Conservation (phyloP, 2,113 vertebrate species). For the Ochotona princeps region DNA sequence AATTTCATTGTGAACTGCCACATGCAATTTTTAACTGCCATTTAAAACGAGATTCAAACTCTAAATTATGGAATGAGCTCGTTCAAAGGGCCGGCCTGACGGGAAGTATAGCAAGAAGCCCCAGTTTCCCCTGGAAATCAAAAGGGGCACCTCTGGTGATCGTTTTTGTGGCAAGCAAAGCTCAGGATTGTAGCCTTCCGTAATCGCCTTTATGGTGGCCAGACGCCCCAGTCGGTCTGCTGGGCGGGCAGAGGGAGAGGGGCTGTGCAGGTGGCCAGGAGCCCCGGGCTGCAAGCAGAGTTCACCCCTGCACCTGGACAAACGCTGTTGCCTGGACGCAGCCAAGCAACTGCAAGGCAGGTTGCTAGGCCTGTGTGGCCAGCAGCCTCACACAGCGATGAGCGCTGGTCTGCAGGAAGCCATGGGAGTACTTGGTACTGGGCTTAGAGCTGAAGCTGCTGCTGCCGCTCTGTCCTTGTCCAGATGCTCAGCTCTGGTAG, state of each 20-base stretch:
- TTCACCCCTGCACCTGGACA: accelerated
- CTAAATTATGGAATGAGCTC: constrained; percentile 89
- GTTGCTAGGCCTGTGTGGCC: accelerated
- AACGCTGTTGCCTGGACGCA: accelerated
- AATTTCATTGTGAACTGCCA: constrained; percentile 94
- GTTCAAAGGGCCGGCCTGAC: constrained; percentile 90
- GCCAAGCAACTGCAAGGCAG: accelerated
- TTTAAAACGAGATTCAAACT: constrained; percentile 93
- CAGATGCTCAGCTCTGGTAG: background rate
- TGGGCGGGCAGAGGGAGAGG: background rate
- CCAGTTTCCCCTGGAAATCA: constrained; percentile 91
- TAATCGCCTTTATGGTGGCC: constrained; percentile 70
- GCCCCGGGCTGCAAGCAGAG: constrained; percentile 12
- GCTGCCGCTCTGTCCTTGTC: accelerated
- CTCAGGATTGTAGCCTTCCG: constrained; percentile 17
- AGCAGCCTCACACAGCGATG: background rate
- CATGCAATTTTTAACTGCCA: constrained; percentile 97
- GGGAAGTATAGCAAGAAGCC: constrained; percentile 84
- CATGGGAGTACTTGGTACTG: accelerated
- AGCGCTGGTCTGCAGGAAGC: background rate
- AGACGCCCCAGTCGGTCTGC: constrained; percentile 56
- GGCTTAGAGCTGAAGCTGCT: no score
- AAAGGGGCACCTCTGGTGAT: constrained; percentile 82
- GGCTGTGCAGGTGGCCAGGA: constrained; percentile 51
- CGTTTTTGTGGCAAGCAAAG: constrained; percentile 70